A percentile compares a stretch with the other conserved stretches of the same genome.
phyloP scores from a whole-genome alignment of 2,888 invertebrate species.

The Gisinianus flammeolus region DNA sequence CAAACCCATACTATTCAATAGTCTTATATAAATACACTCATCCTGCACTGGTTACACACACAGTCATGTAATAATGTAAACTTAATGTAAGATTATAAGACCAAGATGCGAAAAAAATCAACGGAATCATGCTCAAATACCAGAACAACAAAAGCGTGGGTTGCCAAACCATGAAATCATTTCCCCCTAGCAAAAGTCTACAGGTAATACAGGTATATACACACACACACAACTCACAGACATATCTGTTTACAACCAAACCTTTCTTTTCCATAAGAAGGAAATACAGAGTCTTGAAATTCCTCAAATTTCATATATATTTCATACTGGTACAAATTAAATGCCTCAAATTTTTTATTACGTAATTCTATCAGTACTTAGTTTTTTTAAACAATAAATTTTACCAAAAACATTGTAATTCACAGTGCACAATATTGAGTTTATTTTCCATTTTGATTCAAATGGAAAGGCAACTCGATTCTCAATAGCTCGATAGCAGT shows the following conservation, averaged over 20 bases:
- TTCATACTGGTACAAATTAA: neutral
- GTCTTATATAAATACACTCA: neutral
- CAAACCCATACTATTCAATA: neutral
- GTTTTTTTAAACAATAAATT: too few species aligned
- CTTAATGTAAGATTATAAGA: neutral
- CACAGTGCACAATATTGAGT: too few species aligned
- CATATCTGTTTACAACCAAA: neutral
- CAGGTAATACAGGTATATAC: neutral
- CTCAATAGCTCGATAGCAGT: too few species aligned
- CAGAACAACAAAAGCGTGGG: constrained; percentile 33
- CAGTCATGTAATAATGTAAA: neutral
- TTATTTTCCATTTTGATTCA: too few species aligned
- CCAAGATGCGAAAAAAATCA: constrained; percentile 26
- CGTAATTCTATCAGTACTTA: neutral
- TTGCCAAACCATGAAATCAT: constrained; percentile 36
- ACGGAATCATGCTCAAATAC: constrained; percentile 38
- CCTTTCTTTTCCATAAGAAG: neutral
- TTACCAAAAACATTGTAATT: too few species aligned
- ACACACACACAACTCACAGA: neutral
- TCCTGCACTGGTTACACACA: too few species aligned
- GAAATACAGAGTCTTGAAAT: neutral
- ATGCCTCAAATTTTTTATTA: neutral
- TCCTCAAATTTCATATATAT: neutral
- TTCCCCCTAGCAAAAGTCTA: neutral
- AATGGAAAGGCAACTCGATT: too few species aligned